Conservation (phyloP, 2,888 invertebrate species). For the Fabriciana adippe region DNA sequence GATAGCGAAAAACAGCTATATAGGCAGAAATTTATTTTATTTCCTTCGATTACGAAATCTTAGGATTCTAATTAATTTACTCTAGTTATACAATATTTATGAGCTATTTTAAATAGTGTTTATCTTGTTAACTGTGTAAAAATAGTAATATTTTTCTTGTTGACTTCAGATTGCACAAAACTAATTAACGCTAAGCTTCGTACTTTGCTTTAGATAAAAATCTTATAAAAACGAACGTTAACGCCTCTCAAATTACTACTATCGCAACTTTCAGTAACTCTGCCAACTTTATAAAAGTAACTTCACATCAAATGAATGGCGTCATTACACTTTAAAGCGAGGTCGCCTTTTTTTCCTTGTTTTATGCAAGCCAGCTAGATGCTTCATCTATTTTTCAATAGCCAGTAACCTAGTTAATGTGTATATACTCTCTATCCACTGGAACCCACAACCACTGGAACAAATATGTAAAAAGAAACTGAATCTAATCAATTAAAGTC, state of each 20-base stretch:
- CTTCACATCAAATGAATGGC: slow-evolving; percentile 13
- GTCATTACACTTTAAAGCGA: slow-evolving; percentile 17
- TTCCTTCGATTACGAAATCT: slow-evolving; percentile 1
- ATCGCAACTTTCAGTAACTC: slow-evolving; percentile 18
- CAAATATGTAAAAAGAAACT: too few species aligned
- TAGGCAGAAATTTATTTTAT: not conserved
- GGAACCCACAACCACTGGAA: too few species aligned
- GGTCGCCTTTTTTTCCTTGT: slow-evolving; percentile 5
- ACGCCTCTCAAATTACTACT: slow-evolving; percentile 17
- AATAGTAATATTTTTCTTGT: slow-evolving; percentile 1
- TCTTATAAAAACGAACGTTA: slow-evolving; percentile 27
- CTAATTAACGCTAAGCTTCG: slow-evolving; percentile 19
- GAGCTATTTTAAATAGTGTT: not conserved
- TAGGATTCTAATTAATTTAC: not conserved
- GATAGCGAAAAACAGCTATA: not conserved
- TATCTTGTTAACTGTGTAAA: not conserved
- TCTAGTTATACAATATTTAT: slow-evolving; percentile 2
- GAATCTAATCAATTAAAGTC: too few species aligned
- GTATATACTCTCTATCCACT: not conserved
- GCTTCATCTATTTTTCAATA: slow-evolving; percentile 8
- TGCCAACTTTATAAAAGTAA: slow-evolving; percentile 12
- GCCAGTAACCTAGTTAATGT: slow-evolving; percentile 10
- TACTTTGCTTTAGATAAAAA: slow-evolving; percentile 24
- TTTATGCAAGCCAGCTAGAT: slow-evolving; percentile 9
- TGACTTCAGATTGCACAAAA: slow-evolving; percentile 11